Conservation (phyloP, 30 jellyfish, hydroid and myxozoan genomes). For the Rhopilema esculentum region DNA sequence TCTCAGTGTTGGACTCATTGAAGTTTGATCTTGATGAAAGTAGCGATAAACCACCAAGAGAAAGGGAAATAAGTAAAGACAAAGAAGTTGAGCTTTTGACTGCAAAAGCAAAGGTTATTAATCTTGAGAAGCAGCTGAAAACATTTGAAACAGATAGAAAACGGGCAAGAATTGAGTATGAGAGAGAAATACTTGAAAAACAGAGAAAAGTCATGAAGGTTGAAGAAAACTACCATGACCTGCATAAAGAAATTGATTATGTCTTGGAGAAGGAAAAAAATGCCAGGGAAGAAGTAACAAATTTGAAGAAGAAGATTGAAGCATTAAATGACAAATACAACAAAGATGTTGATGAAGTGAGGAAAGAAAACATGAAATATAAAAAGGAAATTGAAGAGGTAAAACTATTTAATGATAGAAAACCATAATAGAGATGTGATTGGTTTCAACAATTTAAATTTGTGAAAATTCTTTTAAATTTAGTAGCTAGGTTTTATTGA, state of each 20-base stretch:
- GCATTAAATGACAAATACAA: conserved; percentile 27
- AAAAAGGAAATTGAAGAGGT: conserved; percentile 56
- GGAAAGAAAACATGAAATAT: conserved; percentile 20
- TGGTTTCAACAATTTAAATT: neutral
- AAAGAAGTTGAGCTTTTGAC: conserved; percentile 48
- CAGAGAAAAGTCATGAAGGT: conserved; percentile 47
- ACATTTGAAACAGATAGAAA: conserved; percentile 56
- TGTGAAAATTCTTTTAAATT: too few relatives aligned
- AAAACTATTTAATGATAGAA: neutral
- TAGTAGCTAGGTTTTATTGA: too few relatives aligned
- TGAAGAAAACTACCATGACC: conserved; percentile 44
- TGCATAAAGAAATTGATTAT: conserved; percentile 36
- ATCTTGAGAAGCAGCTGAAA: conserved; percentile 52
- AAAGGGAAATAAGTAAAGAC: conserved; percentile 6
- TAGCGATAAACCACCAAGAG: conserved; percentile 8
- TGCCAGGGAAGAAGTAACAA: conserved; percentile 39
- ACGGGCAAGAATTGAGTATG: conserved; percentile 45
- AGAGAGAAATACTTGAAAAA: conserved; percentile 6
- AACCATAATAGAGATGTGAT: neutral
- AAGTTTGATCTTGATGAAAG: conserved; percentile 4
- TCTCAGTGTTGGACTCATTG: conserved; percentile 17
- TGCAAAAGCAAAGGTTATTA: conserved; percentile 36
- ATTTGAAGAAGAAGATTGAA: conserved; percentile 47
- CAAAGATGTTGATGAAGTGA: conserved; percentile 37
- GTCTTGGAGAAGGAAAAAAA: conserved; percentile 62